Evolutionary conservation across 2,888 invertebrate genomes (phyloP).

Genomic region (Epirrita christyi): DNA sequence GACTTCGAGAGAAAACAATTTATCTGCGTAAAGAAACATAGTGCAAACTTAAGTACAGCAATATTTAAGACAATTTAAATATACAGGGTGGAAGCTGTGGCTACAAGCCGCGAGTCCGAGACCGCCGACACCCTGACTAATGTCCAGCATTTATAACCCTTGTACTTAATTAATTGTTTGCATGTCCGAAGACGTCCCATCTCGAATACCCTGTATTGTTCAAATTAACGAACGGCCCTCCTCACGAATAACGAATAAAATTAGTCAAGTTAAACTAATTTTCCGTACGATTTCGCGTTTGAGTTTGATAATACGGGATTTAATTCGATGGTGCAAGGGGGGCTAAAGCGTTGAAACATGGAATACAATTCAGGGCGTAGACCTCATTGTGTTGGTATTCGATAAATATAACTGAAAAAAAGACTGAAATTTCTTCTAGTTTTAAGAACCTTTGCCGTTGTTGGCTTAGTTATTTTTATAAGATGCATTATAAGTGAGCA

Average conservation of each 20-base stretch:
- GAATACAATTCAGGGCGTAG: constrained; percentile 13
- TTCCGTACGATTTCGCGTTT: neutral
- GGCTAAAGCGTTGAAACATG: constrained; percentile 4
- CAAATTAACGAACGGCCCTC: constrained; percentile 62
- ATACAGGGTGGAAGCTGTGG: constrained; percentile 47
- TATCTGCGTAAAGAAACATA: constrained; percentile 2
- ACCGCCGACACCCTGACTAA: constrained; percentile 80
- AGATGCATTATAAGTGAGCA: neutral
- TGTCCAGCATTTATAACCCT: constrained; percentile 81
- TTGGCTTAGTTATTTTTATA: constrained; percentile 6
- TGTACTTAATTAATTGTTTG: constrained; percentile 81
- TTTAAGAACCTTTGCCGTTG: no score
- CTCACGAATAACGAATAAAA: constrained; percentile 20
- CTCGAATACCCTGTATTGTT: constrained; percentile 69
- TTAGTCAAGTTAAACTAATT: neutral
- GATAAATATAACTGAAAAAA: no score
- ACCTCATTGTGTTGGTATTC: constrained; percentile 15
- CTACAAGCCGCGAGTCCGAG: constrained; percentile 51
- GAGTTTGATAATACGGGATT: neutral
- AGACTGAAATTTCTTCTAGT: constrained; percentile 6
- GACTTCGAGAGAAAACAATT: no score
- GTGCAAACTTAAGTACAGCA: constrained; percentile 29
- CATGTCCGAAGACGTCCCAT: constrained; percentile 79
- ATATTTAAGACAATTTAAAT: constrained; percentile 43
- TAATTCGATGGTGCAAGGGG: constrained; percentile 6